These are phyloP conservation scores for Muscicapa adusta DNA, from an alignment of 2,113 vertebrate genomes.

Conservation along the genomic window DNA sequence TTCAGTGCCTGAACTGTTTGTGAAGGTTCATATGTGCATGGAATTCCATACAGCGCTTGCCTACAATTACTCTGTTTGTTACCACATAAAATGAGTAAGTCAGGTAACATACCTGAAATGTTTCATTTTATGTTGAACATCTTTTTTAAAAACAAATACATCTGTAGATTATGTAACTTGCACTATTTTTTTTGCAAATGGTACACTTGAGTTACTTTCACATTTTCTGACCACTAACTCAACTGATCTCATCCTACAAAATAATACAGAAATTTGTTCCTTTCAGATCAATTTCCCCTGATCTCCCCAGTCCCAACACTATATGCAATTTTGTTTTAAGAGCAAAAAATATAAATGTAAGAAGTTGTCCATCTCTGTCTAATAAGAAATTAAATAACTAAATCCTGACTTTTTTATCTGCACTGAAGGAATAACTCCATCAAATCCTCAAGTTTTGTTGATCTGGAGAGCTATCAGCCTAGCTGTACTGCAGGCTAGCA, in stretches of 20 bases:
- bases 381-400: background rate
- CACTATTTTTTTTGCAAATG: background rate
- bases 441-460: background rate
- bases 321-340: background rate
- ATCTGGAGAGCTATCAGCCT: background rate
- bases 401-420: background rate
- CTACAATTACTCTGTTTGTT: background rate
- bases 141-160: background rate
- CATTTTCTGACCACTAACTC: background rate
- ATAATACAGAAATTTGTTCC: background rate
- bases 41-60: background rate
- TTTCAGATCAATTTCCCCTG: background rate
- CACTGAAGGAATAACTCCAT: background rate
- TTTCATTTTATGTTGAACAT: background rate
- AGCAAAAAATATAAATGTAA: background rate
- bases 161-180: background rate
- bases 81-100: background rate
- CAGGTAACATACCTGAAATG: accelerated
- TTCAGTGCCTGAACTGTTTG: background rate
- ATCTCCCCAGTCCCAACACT: background rate
- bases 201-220: background rate
- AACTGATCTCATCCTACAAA: background rate
- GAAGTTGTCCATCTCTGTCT: background rate
- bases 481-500: background rate
- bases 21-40: background rate